phyloP scores from a whole-genome alignment of 2,797 vertebrate species.

The Manis pentadactyla region DNA sequence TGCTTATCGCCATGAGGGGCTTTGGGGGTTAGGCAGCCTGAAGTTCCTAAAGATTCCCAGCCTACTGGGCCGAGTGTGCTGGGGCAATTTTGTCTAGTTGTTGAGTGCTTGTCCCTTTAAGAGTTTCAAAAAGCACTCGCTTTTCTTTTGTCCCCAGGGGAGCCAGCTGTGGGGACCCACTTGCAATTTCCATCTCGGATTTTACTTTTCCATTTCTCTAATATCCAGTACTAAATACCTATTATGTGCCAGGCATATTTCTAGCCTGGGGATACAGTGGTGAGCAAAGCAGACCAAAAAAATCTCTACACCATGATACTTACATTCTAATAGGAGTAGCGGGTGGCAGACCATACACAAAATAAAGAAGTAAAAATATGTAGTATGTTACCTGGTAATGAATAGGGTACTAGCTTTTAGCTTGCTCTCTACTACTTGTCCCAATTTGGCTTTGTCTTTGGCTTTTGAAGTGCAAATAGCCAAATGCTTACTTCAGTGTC shows the following conservation, averaged over 20 bases:
- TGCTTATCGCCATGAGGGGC: too few species aligned
- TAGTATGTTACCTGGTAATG: background rate
- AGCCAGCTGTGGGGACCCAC: too few species aligned
- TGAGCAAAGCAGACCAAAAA: conserved; percentile 14
- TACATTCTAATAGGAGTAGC: background rate
- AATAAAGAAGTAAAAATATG: conserved; percentile 19
- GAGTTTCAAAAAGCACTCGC: too few species aligned
- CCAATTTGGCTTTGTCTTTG: conserved; percentile 46
- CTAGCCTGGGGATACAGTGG: background rate
- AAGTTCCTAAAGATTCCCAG: too few species aligned
- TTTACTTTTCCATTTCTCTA: too few species aligned
- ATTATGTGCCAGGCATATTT: conserved; percentile 16
- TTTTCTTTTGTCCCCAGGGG: too few species aligned
- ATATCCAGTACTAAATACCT: background rate
- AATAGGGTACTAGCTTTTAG: background rate
- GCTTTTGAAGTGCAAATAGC: background rate
- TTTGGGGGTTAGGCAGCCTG: too few species aligned
- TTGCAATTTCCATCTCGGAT: too few species aligned
- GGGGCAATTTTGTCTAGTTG: too few species aligned
- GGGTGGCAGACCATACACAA: background rate
- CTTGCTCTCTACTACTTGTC: conserved; percentile 6
- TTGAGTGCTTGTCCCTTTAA: too few species aligned
- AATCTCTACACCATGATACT: background rate
- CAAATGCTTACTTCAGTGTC: background rate
- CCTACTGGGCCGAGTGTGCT: too few species aligned